Base-by-base conservation (phyloP, 2,113 vertebrate species). In the Dolichallabes microphthalmus region DNA sequence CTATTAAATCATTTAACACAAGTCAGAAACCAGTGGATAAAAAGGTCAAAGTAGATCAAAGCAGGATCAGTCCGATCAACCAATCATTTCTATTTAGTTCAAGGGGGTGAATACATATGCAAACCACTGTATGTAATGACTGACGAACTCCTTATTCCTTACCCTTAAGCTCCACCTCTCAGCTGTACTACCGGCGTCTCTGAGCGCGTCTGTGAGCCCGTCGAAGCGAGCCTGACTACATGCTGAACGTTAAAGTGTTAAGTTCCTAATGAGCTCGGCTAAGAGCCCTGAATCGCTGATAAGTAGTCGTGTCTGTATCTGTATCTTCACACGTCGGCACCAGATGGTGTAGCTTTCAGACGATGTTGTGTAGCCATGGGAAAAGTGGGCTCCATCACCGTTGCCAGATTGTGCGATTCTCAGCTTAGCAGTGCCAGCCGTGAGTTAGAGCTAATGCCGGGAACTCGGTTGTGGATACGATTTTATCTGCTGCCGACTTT, bases 341-440 rank as follows among this genome's bases (percentile, higher is more conserved):
- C 88, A 88, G 88, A 89, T 88, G 80, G 82, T 83, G 82, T 61
- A 27, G 19, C 50, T 83, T 87, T 88, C 74, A 75, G 73, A 82
- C 64, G 61, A 75, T 32, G 27, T 63, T 68, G 39, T 71, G 68
- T 71, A 78, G 9, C 64, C 79, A 53, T 39, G 80, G 69, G 74
- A 85, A 64, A 64, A 61, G 84, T 58, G 50, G 32, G 75, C 73
- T 81, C 60, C 63, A 35, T 63, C 30, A 39, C 17, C 68, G 57
- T 84, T 76, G 75, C 76, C 88, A 88, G 69, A 85, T 88, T 82
- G 80, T 61, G 61, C 0, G 15, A 30, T 61, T 88, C 86, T 87
- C 82, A 87, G 58, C 57, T 52, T 73, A 63, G n/a, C 3, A 45
- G 64, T 27, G 30, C 55, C 68, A 86, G 69, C 63, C 83, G 75